A percentile compares a stretch with the other conserved stretches of the same genome.
These are phyloP conservation scores for Aleiodes leptofemur DNA, from an alignment of 2,888 invertebrate genomes.

Conservation along the genomic window DNA sequence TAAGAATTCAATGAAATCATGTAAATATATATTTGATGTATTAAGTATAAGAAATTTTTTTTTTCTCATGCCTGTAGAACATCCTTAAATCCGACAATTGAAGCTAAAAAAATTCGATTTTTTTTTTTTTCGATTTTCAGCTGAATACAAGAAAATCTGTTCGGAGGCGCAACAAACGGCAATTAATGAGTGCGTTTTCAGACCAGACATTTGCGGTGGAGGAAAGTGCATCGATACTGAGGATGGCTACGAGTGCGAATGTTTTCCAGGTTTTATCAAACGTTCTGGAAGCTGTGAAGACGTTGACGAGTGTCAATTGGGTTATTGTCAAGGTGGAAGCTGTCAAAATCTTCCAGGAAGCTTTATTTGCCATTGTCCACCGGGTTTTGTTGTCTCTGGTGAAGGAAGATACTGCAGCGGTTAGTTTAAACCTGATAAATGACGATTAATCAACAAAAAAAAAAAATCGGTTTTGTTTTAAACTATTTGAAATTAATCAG, in stretches of 20 bases:
- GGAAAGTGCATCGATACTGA: slow-evolving; percentile 85
- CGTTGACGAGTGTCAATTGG: slow-evolving; percentile 87
- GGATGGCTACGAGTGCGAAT: slow-evolving; percentile 87
- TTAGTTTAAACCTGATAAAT: slow-evolving; percentile 58
- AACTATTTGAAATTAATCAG: too few relatives aligned
- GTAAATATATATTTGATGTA: too few relatives aligned
- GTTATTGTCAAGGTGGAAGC: slow-evolving; percentile 85
- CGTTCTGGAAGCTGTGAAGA: slow-evolving; percentile 78
- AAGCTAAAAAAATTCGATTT: slow-evolving; percentile 40
- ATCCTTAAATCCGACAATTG: slow-evolving; percentile 15
- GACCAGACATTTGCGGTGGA: slow-evolving; percentile 85
- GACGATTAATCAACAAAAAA: too few relatives aligned
- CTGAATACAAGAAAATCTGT: slow-evolving; percentile 80
- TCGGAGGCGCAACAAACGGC: slow-evolving; percentile 64
- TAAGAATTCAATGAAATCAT: too few relatives aligned
- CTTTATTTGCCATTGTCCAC: slow-evolving; percentile 85
- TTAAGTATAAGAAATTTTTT: too few relatives aligned
- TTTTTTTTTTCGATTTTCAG: slow-evolving; percentile 73
- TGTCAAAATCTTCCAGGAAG: slow-evolving; percentile 86
- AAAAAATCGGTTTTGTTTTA: too few relatives aligned
- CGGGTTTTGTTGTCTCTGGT: slow-evolving; percentile 88
- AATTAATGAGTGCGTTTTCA: slow-evolving; percentile 85
- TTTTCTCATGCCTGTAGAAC: too few relatives aligned
- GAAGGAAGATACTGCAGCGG: slow-evolving; percentile 88
- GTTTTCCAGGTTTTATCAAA: slow-evolving; percentile 82